Evolutionary conservation across 2,113 vertebrate species (phyloP).

Genomic region (Phoxinus phoxinus): DNA sequence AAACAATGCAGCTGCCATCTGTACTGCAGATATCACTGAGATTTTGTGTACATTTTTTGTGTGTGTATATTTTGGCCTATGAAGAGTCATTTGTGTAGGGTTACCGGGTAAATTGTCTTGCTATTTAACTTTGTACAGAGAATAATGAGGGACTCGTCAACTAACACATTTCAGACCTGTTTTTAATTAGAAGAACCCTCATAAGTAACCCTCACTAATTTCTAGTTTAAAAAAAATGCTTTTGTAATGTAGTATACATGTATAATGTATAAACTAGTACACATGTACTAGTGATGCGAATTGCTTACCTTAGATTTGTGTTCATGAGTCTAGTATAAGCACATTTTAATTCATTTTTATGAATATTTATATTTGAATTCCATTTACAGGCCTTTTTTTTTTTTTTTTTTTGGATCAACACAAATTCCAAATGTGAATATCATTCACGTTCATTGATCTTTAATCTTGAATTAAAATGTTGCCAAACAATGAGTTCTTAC

Average conservation of each 20-base stretch:
- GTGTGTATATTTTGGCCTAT: conserved; percentile 21
- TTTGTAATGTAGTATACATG: neutral
- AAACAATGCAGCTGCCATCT: neutral
- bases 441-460: neutral
- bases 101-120: neutral
- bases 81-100: neutral
- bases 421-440: neutral
- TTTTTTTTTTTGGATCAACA: neutral
- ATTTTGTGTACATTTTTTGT: neutral
- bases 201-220: neutral
- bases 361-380: conserved; percentile 17
- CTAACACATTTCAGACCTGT: conserved; percentile 14
- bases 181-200: neutral
- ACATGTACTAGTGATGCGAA: neutral
- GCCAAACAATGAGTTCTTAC: neutral
- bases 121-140: conserved; percentile 12
- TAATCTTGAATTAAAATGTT: neutral
- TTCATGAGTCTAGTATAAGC: neutral
- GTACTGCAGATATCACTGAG: neutral
- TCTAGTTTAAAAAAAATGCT: neutral
- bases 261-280: too few relatives aligned
- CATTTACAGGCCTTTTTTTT: neutral
- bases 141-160: conserved; percentile 24
- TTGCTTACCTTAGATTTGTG: neutral
- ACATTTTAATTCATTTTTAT: neutral